phyloP scores from a whole-genome alignment of 1,140 invertebrate species.

The Macrobrachium nipponense region DNA sequence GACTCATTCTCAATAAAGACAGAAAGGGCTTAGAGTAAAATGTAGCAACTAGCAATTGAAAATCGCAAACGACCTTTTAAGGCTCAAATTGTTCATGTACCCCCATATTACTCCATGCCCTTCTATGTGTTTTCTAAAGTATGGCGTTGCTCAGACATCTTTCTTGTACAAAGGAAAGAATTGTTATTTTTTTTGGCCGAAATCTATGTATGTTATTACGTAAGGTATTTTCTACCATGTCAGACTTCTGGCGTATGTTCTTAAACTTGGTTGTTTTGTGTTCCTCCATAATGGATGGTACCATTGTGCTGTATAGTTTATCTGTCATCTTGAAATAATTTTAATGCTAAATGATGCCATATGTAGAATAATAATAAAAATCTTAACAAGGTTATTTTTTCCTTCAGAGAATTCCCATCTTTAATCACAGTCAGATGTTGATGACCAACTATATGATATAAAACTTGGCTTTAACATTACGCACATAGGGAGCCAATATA shows the following conservation, averaged over 20 bases:
- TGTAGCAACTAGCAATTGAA: slow-evolving; percentile 18
- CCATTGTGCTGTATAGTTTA: slow-evolving; percentile 61
- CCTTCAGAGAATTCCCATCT: neutral
- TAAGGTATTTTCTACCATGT: slow-evolving; percentile 60
- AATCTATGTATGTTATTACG: slow-evolving; percentile 56
- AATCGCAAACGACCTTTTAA: neutral
- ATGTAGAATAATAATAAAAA: slow-evolving; percentile 62
- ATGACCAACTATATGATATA: neutral
- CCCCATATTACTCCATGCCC: slow-evolving; percentile 44
- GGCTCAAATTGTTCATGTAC: neutral
- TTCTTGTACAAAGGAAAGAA: slow-evolving; percentile 58
- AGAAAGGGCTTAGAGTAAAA: slow-evolving; percentile 49
- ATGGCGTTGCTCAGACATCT: slow-evolving; percentile 59
- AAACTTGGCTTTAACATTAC: no score
- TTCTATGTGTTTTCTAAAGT: slow-evolving; percentile 45
- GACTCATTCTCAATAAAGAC: slow-evolving; percentile 58
- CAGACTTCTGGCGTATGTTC: slow-evolving; percentile 35
- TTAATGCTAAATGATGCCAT: slow-evolving; percentile 62
- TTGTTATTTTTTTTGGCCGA: slow-evolving; percentile 51
- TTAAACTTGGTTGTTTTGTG: slow-evolving; percentile 57
- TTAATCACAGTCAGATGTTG: neutral
- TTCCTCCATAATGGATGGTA: slow-evolving; percentile 61
- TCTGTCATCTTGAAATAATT: slow-evolving; percentile 62
- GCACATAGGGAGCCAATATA: no score
- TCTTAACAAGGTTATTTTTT: slow-evolving; percentile 47